phyloP scores from a whole-genome alignment of 2,888 invertebrate species.

The Xanthia togata region DNA sequence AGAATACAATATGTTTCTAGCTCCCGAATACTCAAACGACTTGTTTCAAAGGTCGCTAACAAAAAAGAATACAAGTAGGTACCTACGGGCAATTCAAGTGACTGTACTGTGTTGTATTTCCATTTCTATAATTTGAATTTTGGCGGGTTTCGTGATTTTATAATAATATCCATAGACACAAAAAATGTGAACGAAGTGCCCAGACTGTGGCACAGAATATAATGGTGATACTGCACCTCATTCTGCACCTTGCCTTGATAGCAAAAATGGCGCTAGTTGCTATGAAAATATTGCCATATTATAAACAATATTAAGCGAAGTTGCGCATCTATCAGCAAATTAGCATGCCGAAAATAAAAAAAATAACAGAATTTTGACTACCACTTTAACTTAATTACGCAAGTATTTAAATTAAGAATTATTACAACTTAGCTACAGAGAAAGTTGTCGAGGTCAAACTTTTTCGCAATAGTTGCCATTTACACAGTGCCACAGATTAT shows the following conservation, averaged over 20 bases:
- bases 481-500: conserved; percentile 54
- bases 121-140: not conserved
- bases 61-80: not conserved
- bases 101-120: not conserved
- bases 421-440: conserved; percentile 7
- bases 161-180: conserved; percentile 3
- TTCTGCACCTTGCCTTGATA: too few species aligned
- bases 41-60: too few species aligned
- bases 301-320: not conserved
- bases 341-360: not conserved
- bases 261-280: conserved; percentile 5
- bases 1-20: not conserved
- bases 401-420: not conserved
- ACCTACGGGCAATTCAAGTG: not conserved
- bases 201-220: not conserved
- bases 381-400: not conserved
- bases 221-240: not conserved
- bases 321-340: not conserved
- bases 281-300: not conserved
- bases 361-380: not conserved
- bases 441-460: conserved; percentile 50
- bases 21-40: too few species aligned
- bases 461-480: conserved; percentile 42
- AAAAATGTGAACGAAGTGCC: not conserved
- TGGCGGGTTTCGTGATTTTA: not conserved